Evolutionary conservation across 2,888 invertebrate species (phyloP), one percentile per base, ranked within the genome.

Genomic region (Strigamia transsilvanica): DNA sequence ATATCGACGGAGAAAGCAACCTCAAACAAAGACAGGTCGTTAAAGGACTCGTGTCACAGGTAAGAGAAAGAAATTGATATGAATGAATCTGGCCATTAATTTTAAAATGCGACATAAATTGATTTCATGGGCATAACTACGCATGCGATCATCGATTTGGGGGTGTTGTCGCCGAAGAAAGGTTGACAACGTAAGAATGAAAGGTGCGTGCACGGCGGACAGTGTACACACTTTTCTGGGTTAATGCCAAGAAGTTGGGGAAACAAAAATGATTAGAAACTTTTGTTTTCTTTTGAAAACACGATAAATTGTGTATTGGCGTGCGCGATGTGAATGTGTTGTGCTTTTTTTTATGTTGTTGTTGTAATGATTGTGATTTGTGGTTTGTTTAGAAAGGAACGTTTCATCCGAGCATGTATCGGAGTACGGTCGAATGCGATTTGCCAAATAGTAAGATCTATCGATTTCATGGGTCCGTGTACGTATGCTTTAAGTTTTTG

Each of bases 1-100:
- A 98, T 89, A 90, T 98, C 86, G 98, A 98, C 87, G 98, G 98
- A 12, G 98, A 98, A 89, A 95, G 96, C 78, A 98, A 98, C 89
- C 90, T 98, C 84, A 98, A 98, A 88, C 96, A 97, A 87, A 91
- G 98, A 85, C 92, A 95, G 87, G 94, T 95, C 78, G 93, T 93
- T n/a, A 89, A 92, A 51, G 94, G 94, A 15, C 93, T 94, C 86
- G 90, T 90, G 83, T 92, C 93, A 84, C 92, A 92, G 91, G 93
- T 93, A 87, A 84, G 85, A n/a, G 83, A 82, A 83, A 82, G 82
- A 83, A 80, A 5, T 21, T 79, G 27, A 82, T 83, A 27, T 80
- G 41, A n/a, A 56, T 56, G 15, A 18, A 18, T 18, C 9, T 9
- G 6, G 10, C 6, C 56, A 56, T 56, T 18, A 18, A 56, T 18